These are phyloP conservation scores for Mylabris phalerata DNA, from an alignment of 1,140 invertebrate species.

Conservation along the genomic window DNA sequence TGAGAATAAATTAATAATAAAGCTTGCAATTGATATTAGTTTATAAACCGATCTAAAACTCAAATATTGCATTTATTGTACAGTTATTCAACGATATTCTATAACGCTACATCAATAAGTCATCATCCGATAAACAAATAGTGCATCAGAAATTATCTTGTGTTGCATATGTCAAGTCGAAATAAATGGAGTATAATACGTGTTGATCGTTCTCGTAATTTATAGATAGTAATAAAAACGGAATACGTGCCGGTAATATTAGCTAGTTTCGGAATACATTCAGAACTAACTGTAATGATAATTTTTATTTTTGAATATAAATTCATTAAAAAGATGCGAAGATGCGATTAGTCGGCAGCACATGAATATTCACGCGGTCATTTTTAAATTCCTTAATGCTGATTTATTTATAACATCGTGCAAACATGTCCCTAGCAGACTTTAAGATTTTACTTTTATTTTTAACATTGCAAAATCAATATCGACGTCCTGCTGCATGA, in stretches of 20 bases:
- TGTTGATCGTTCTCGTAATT: no score
- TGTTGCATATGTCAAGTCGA: no score
- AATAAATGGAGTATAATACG: no score
- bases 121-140: no score
- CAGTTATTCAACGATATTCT: no score
- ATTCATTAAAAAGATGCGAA: background rate
- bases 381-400: conserved; percentile 16
- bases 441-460: conserved; percentile 7
- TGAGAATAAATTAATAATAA: no score
- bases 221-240: no score
- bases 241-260: background rate
- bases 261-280: background rate
- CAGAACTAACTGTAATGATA: background rate
- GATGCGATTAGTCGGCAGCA: conserved; percentile 2
- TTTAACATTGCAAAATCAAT: conserved; percentile 7
- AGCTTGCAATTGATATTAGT: no score
- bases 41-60: no score
- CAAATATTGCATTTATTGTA: no score
- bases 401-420: conserved; percentile 13
- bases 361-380: conserved; percentile 15
- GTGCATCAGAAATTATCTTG: no score
- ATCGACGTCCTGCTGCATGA: conserved; percentile 7
- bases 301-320: background rate
- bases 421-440: conserved; percentile 11
- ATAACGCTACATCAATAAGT: no score